Percentiles rank a stretch among this genome's conserved stretches.
Evolutionary conservation across 2,797 vertebrate species (phyloP).

Genomic region (Cuniculus paca): DNA sequence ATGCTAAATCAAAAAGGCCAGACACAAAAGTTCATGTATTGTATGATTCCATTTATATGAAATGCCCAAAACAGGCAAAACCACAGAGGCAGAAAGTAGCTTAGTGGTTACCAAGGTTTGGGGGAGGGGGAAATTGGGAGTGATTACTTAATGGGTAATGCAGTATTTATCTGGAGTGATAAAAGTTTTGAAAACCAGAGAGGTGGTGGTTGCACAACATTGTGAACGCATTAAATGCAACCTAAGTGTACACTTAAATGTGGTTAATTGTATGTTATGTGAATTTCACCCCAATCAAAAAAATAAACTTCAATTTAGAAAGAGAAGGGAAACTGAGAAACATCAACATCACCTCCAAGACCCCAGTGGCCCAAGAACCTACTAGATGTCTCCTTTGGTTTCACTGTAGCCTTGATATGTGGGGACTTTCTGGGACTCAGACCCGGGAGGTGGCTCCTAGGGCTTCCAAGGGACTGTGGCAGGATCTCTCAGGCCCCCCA

Average conservation of each 20-base stretch:
- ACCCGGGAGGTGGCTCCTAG: background rate
- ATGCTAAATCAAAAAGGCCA: background rate
- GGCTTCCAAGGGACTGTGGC: background rate
- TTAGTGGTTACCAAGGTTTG: background rate
- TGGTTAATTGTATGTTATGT: slow-evolving; percentile 43
- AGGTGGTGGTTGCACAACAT: slow-evolving; percentile 25
- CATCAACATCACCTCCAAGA: background rate
- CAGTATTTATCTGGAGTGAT: slow-evolving; percentile 54
- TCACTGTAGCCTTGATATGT: background rate
- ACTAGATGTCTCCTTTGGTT: background rate
- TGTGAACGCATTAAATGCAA: background rate
- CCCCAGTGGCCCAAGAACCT: background rate
- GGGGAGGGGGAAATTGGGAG: background rate
- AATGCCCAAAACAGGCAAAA: slow-evolving; percentile 34
- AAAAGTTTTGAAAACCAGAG: slow-evolving; percentile 53
- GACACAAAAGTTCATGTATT: background rate
- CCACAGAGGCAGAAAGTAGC: slow-evolving; percentile 19
- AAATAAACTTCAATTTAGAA: slow-evolving; percentile 58
- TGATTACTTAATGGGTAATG: slow-evolving; percentile 6
- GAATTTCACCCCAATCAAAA: slow-evolving; percentile 53
- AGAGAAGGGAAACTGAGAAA: slow-evolving; percentile 46
- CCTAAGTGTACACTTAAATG: background rate
- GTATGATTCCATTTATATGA: background rate
- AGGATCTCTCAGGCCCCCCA: background rate
- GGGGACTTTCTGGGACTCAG: background rate